Conservation (phyloP, 2,797 vertebrate species). For the Premnoplex brunnescens region DNA sequence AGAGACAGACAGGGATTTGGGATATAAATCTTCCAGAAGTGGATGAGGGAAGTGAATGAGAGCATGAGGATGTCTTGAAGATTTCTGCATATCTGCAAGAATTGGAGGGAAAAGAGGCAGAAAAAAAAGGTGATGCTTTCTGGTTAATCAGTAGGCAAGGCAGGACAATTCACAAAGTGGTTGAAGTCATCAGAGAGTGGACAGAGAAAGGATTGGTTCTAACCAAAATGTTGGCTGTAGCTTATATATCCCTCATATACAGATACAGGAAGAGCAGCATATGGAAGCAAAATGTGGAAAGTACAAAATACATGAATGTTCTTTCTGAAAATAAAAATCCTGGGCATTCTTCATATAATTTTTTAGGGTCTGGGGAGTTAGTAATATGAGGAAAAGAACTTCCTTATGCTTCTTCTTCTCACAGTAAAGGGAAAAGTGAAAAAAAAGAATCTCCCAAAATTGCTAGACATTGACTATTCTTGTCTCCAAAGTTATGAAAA, state of each 20-base stretch:
- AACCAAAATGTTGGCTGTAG: neutral
- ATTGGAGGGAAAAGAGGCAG: neutral
- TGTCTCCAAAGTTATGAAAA: neutral
- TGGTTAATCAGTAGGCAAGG: neutral
- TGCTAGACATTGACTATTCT: neutral
- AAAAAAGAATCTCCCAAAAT: neutral
- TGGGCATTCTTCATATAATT: neutral
- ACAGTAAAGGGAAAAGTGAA: neutral
- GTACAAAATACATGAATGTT: neutral
- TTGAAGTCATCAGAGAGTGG: neutral
- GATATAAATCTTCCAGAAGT: neutral
- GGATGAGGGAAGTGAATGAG: neutral
- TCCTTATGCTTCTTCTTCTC: neutral
- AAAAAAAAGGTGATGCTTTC: neutral
- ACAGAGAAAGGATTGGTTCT: neutral
- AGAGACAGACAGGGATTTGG: neutral
- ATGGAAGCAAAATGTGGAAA: neutral
- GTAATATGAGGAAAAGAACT: neutral
- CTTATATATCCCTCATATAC: neutral
- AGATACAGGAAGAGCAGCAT: neutral
- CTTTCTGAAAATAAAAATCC: neutral
- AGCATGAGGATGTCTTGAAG: neutral
- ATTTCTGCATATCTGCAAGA: neutral
- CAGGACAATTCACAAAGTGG: neutral
- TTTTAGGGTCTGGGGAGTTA: neutral